Conservation (phyloP, 2,797 vertebrate species). For the Delichon dasypus region DNA sequence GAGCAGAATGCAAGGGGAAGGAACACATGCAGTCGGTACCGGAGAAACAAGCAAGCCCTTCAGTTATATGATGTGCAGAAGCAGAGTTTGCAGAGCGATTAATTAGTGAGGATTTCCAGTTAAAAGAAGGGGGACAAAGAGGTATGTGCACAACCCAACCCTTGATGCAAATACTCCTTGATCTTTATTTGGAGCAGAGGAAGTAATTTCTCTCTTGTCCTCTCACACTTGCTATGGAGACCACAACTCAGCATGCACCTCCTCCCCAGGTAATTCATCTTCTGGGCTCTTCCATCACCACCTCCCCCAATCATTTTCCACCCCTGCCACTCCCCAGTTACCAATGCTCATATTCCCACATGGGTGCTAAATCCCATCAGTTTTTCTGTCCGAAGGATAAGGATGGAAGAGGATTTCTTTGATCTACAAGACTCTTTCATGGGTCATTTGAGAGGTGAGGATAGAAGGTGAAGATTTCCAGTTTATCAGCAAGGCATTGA, state of each 20-base stretch:
- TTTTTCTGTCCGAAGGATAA: constrained; percentile 38
- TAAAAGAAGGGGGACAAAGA: constrained; percentile 43
- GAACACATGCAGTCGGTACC: not conserved
- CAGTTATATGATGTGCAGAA: not conserved
- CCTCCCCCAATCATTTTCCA: not conserved
- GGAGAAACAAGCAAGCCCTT: not conserved
- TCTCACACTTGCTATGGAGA: constrained; percentile 23
- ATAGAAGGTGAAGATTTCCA: constrained; percentile 65
- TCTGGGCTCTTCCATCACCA: not conserved
- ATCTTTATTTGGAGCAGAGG: constrained; percentile 57
- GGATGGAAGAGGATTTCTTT: constrained; percentile 68
- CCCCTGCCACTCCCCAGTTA: constrained; percentile 30
- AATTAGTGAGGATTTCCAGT: constrained; percentile 45
- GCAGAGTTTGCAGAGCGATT: constrained; percentile 4
- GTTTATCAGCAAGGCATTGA: constrained; percentile 74
- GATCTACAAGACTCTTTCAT: constrained; percentile 74
- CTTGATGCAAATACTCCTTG: constrained; percentile 39
- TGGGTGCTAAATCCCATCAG: constrained; percentile 77
- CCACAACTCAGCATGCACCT: not conserved
- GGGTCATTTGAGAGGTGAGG: constrained; percentile 69
- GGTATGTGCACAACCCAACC: not conserved
- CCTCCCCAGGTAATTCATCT: constrained; percentile 44
- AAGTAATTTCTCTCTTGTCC: constrained; percentile 45
- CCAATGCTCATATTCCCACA: constrained; percentile 65
- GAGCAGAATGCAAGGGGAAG: not conserved